phyloP scores from a whole-genome alignment of 2,113 vertebrate species.

The Lamprologus callipterus region DNA sequence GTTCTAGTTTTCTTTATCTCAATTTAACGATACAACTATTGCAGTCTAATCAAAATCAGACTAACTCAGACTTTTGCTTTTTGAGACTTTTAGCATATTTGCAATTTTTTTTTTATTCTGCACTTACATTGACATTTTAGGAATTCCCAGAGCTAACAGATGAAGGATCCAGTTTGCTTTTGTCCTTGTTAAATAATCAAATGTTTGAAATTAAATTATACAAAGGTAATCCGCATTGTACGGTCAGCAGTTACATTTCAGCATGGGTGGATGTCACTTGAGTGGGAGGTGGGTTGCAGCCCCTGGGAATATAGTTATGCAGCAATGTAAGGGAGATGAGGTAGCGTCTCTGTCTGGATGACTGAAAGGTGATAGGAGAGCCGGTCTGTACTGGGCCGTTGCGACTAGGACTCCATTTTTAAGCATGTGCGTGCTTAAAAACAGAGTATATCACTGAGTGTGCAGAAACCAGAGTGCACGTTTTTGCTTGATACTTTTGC shows the following conservation, averaged over 20 bases:
- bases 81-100: background rate
- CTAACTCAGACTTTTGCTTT: background rate
- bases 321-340: constrained; percentile 38
- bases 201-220: background rate
- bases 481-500: background rate
- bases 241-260: background rate
- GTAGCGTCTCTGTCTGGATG: constrained; percentile 52
- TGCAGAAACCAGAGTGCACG: background rate
- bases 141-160: background rate
- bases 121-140: background rate
- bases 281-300: constrained; percentile 8
- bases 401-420: background rate
- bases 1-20: background rate
- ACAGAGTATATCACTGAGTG: background rate
- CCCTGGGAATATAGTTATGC: constrained; percentile 17
- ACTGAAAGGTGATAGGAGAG: constrained; percentile 56
- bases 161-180: background rate
- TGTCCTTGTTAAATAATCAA: background rate
- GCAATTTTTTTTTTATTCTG: background rate
- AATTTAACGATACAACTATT: background rate
- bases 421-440: background rate
- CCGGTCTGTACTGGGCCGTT: background rate
- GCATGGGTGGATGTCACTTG: background rate
- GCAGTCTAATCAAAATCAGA: background rate
- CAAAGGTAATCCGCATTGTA: background rate